Evolutionary conservation across 2,888 invertebrate species (phyloP).

Genomic region (Athalia circularis): DNA sequence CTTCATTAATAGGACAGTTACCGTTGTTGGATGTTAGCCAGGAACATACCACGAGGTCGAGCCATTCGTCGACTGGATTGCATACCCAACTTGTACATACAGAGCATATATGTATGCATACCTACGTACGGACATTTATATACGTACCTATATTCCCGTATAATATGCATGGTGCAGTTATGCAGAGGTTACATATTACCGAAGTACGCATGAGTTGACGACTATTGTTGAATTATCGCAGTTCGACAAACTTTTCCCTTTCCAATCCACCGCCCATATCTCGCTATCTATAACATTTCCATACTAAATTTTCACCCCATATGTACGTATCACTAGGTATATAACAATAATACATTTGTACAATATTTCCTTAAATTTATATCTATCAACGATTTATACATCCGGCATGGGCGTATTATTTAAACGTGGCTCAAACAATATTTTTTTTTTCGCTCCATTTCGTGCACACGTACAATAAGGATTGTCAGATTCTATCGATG

Average conservation of each 20-base stretch:
- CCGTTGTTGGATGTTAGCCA: conserved; percentile 63
- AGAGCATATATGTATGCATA: conserved; percentile 45
- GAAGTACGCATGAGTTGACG: conserved; percentile 23
- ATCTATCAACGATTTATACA: too few relatives aligned
- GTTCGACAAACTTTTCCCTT: conserved; percentile 32
- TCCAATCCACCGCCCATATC: conserved; percentile 2
- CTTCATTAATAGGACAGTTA: conserved; percentile 71
- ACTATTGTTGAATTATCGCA: conserved; percentile 39
- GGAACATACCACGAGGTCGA: conserved; percentile 58
- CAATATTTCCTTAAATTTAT: too few relatives aligned
- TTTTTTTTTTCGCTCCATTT: too few relatives aligned
- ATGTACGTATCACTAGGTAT: not conserved
- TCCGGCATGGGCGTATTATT: too few relatives aligned
- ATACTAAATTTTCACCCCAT: conserved; percentile 9
- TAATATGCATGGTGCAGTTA: conserved; percentile 33
- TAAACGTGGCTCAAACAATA: too few relatives aligned
- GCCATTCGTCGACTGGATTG: conserved; percentile 50
- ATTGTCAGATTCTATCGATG: too few relatives aligned
- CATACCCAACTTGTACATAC: conserved; percentile 53
- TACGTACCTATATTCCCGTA: not conserved
- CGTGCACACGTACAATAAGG: too few relatives aligned
- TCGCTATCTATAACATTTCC: not conserved
- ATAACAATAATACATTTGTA: too few relatives aligned
- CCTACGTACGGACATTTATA: conserved; percentile 49
- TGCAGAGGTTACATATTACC: conserved; percentile 40